Evolutionary conservation across 2,888 invertebrate genomes (phyloP), one percentile per base, ranked within the genome.

Genomic region (Drosophila algonquin): DNA sequence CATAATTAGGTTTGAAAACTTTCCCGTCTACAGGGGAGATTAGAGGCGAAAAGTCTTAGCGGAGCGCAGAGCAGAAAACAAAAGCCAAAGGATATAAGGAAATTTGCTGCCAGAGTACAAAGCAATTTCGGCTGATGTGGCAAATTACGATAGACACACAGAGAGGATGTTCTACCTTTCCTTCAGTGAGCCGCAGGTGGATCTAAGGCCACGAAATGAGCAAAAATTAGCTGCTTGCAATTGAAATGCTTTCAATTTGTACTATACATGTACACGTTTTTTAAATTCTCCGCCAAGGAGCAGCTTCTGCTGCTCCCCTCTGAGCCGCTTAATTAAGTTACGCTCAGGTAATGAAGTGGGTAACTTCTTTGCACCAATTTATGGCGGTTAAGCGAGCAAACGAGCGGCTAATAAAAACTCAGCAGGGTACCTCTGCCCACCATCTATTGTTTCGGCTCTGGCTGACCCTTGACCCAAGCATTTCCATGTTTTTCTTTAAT

Each of bases 1-100:
- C 65, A 72, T 87, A 87, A 84, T 84, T 87, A 67, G 59, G 85
- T 82, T 75, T 76, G 67, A 45, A 70, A 85, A 84, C 73, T 83
- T 84, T 76, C 14, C 54, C 40, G 54, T 35, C 44, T 56, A 40
- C 14, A n/a, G 45, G 40, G 53, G 55, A 40, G 51, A 44, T 27
- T 53, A 16, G 47, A 46, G 61, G 52, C 48, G 45, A 63, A 14
- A 40, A 14, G 40, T 14, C 14, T 40, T 40, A 14, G 14, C 40
- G 40, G 14, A 40, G 6, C 14, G 14, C 40, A n/a, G n/a, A 52
- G 27, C 48, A 21, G 40, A 54, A 32, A 44, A 44, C 32, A 45
- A 60, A 32, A 48, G 53, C 64, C 57, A 58, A 62, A 76, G 71
- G 64, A 82, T 67, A 63, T 72, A 63, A 67, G 63, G 58, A 64